phyloP scores from a whole-genome alignment of 2,888 invertebrate species.

The Synanthedon myopaeformis region DNA sequence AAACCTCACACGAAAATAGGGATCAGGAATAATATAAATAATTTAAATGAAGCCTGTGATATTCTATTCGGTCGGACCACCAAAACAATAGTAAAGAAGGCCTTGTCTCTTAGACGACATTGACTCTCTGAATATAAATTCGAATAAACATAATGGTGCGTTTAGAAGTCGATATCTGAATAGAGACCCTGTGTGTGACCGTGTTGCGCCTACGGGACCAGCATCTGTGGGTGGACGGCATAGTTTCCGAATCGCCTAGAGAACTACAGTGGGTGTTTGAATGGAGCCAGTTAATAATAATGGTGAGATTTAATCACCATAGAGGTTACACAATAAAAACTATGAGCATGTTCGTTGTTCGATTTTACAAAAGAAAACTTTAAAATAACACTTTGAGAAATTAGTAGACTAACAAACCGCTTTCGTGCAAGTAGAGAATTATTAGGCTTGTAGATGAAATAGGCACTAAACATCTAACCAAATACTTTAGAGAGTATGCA shows the following conservation, averaged over 20 bases:
- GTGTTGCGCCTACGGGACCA: constrained; percentile 68
- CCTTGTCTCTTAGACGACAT: constrained; percentile 57
- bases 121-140: constrained; percentile 64
- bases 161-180: constrained; percentile 56
- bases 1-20: constrained; percentile 16
- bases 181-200: constrained; percentile 62
- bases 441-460: constrained; percentile 33
- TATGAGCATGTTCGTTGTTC: constrained; percentile 57
- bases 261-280: constrained; percentile 66
- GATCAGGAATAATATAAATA: constrained; percentile 27
- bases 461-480: constrained; percentile 48
- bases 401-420: constrained; percentile 23
- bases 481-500: background rate
- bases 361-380: constrained; percentile 41
- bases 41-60: constrained; percentile 42
- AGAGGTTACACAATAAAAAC: constrained; percentile 63
- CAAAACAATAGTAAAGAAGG: constrained; percentile 52
- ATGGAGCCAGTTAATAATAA: constrained; percentile 70
- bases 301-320: constrained; percentile 70
- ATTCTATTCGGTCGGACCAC: constrained; percentile 54
- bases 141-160: constrained; percentile 59
- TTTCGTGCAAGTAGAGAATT: constrained; percentile 19
- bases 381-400: constrained; percentile 28
- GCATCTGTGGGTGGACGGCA: constrained; percentile 67
- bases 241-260: constrained; percentile 61